phyloP scores from a whole-genome alignment of 1,140 invertebrate species.

The Magallana angulata region DNA sequence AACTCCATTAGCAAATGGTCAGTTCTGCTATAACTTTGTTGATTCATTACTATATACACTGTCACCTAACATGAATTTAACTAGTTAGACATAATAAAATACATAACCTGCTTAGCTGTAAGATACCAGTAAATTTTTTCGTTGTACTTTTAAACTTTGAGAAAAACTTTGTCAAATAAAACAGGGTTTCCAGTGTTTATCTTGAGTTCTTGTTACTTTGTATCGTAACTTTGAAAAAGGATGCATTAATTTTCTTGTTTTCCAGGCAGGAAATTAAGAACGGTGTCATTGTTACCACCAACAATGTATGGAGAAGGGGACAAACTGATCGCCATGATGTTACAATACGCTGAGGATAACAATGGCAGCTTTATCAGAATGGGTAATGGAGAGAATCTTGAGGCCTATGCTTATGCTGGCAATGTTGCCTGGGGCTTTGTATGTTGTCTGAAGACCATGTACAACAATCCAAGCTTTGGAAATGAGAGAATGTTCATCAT shows the following conservation, averaged over 20 bases:
- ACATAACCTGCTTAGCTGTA: too few relatives aligned
- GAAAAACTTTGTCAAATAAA: too few relatives aligned
- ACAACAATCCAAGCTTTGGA: conserved; percentile 13
- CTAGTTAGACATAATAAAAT: too few relatives aligned
- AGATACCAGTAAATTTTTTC: too few relatives aligned
- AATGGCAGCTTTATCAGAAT: conserved; percentile 17
- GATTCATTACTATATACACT: too few relatives aligned
- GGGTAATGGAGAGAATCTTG: neutral
- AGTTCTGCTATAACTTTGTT: neutral
- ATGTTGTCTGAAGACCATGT: conserved; percentile 42
- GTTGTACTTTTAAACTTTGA: too few relatives aligned
- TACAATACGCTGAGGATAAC: neutral
- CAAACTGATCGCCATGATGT: neutral
- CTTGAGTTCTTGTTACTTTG: too few relatives aligned
- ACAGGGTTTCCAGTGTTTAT: too few relatives aligned
- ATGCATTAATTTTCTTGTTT: neutral
- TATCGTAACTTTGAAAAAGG: too few relatives aligned
- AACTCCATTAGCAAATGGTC: neutral
- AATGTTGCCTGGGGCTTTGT: conserved; percentile 52
- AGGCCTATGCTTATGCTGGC: conserved; percentile 43
- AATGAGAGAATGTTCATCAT: conserved; percentile 41
- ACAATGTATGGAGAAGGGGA: conserved; percentile 48
- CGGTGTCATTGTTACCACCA: conserved; percentile 34
- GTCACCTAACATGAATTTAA: too few relatives aligned
- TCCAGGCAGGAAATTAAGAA: conserved; percentile 35